These are phyloP conservation scores for Oceanites oceanicus DNA, from an alignment of 2,113 vertebrate species.

Conservation along the genomic window DNA sequence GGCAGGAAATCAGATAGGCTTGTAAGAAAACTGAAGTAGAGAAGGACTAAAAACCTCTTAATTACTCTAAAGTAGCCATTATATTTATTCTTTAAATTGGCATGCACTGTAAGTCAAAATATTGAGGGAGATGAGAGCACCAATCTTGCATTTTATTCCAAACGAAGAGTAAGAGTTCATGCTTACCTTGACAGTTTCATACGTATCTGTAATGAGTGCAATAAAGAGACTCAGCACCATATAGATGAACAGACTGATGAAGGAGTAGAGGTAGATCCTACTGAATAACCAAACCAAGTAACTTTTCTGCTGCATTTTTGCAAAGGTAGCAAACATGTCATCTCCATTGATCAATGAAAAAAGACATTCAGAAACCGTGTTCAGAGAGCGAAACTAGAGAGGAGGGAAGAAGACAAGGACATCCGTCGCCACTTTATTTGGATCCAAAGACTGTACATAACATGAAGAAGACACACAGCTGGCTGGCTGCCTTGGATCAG, in stretches of 20 bases:
- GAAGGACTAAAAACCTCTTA: not conserved
- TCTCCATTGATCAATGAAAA: slow-evolving; percentile 95
- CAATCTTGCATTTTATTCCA: not conserved
- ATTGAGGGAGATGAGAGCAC: not conserved
- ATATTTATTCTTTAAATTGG: not conserved
- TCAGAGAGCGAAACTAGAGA: slow-evolving; percentile 88
- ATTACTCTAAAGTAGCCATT: not conserved
- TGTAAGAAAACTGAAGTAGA: not conserved
- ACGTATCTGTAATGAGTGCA: slow-evolving; percentile 90
- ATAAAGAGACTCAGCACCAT: slow-evolving; percentile 98
- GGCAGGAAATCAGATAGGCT: not conserved
- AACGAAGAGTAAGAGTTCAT: not conserved
- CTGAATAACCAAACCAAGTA: slow-evolving; percentile 94
- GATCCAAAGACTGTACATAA: not conserved
- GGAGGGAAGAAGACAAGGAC: not conserved
- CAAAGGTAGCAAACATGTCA: slow-evolving; percentile 92
- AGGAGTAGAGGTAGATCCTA: slow-evolving; percentile 90
- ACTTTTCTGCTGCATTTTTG: slow-evolving; percentile 84
- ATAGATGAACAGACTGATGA: slow-evolving; percentile 93
- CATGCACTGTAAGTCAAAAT: not conserved
- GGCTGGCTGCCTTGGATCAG: not conserved
- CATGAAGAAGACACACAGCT: not conserved
- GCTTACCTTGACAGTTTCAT: slow-evolving; percentile 94
- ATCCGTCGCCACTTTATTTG: not conserved
- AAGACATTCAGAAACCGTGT: slow-evolving; percentile 88